phyloP scores from a whole-genome alignment of 2,797 vertebrate species.

The Ispidina lecontei region DNA sequence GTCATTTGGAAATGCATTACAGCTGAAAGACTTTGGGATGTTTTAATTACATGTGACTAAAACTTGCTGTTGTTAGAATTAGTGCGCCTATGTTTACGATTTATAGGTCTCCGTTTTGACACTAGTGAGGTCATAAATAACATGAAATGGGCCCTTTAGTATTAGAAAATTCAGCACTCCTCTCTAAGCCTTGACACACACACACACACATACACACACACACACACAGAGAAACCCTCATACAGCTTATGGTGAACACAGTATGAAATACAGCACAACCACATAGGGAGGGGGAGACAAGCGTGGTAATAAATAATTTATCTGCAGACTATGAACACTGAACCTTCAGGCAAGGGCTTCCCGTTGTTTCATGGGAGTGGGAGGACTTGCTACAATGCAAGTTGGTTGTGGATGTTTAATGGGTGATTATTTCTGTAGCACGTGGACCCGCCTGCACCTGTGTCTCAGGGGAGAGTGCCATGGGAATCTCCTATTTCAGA shows the following conservation, averaged over 20 bases:
- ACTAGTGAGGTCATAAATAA: constrained; percentile 78
- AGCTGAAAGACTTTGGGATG: constrained; percentile 81
- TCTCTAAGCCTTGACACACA: constrained; percentile 66
- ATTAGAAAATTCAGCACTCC: constrained; percentile 76
- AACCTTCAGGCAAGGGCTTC: constrained; percentile 34
- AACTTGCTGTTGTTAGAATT: constrained; percentile 76
- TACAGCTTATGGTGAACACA: background rate
- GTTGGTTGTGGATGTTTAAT: background rate
- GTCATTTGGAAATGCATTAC: constrained; percentile 80
- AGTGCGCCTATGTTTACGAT: constrained; percentile 74
- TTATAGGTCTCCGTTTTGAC: constrained; percentile 75
- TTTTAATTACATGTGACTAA: constrained; percentile 83
- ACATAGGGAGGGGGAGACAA: background rate
- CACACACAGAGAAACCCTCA: background rate
- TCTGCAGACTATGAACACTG: constrained; percentile 1
- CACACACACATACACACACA: background rate
- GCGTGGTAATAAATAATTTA: constrained; percentile 63
- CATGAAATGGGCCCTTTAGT: constrained; percentile 76
- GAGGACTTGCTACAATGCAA: accelerated
- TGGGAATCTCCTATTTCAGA: background rate
- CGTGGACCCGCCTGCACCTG: accelerated
- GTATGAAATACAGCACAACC: constrained; percentile 65
- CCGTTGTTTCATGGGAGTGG: background rate
- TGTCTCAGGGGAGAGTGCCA: accelerated
- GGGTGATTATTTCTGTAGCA: background rate